A percentile compares a stretch with the other conserved stretches of the same genome.
Evolutionary conservation across 2,113 vertebrate species (phyloP).

Genomic region (Tachuris rubrigastra): DNA sequence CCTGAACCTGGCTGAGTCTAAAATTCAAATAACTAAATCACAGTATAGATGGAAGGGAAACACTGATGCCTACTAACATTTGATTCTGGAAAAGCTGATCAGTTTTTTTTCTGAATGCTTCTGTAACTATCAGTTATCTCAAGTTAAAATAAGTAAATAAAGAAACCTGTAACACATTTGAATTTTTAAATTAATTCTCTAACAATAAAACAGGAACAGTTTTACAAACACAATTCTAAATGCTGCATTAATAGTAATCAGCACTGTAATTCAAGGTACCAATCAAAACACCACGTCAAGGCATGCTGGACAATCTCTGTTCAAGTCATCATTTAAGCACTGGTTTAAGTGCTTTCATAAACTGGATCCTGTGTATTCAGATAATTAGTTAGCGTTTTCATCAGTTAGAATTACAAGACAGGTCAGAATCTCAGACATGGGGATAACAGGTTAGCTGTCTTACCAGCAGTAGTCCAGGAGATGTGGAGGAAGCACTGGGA

Average conservation of each 20-base stretch:
- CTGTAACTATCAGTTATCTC: not conserved
- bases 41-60: not conserved
- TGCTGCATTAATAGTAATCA: not conserved
- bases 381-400: not conserved
- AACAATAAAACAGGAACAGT: not conserved
- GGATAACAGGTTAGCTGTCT: constrained; percentile 59
- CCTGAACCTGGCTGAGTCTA: not conserved
- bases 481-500: constrained; percentile 94
- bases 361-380: not conserved
- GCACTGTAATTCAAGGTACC: not conserved
- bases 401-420: not conserved
- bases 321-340: not conserved
- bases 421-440: not conserved
- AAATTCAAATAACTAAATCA: not conserved
- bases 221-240: not conserved
- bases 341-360: not conserved
- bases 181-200: not conserved
- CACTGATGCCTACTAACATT: not conserved
- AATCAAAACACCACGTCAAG: not conserved
- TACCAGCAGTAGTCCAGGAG: constrained; percentile 99
- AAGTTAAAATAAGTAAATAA: not conserved
- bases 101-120: not conserved
- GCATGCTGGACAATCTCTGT: not conserved
- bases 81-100: not conserved
- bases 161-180: not conserved